Percentiles rank a stretch among this genome's conserved stretches.
Conservation (phyloP, 2,888 invertebrate species). For the Oxytorus armatus region DNA sequence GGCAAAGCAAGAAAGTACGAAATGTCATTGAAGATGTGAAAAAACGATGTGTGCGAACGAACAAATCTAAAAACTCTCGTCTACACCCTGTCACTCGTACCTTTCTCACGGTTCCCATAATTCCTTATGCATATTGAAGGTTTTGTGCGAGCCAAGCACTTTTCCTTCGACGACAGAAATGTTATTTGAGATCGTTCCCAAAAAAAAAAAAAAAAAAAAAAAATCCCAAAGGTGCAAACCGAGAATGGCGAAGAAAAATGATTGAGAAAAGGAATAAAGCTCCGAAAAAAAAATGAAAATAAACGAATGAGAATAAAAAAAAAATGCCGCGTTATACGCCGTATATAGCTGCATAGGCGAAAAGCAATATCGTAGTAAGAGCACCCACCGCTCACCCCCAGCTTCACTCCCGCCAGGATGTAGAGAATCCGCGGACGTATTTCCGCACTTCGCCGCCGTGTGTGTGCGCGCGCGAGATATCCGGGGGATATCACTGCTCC, state of each 20-base stretch:
- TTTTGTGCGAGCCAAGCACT: constrained; percentile 54
- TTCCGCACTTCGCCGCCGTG: constrained; percentile 41
- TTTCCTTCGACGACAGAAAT: constrained; percentile 46
- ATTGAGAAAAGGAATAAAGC: constrained; percentile 55
- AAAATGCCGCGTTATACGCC: constrained; percentile 38
- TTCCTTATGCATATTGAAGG: constrained; percentile 58
- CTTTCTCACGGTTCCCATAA: constrained; percentile 2
- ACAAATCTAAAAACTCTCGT: neutral
- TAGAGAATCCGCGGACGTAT: constrained; percentile 49
- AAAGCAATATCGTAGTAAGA: constrained; percentile 64
- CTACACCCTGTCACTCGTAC: neutral
- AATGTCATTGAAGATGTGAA: neutral
- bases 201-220: constrained; percentile 16
- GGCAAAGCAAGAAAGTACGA: neutral
- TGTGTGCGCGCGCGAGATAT: constrained; percentile 18
- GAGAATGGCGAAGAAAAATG: constrained; percentile 52
- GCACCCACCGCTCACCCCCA: no score
- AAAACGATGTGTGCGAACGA: neutral
- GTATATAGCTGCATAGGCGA: constrained; percentile 59
- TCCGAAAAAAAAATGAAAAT: constrained; percentile 4
- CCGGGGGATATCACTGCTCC: constrained; percentile 56
- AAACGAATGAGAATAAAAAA: constrained; percentile 11
- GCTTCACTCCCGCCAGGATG: constrained; percentile 3
- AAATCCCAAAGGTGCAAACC: constrained; percentile 29
- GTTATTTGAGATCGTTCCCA: constrained; percentile 49